Evolutionary conservation across 37 sponge, comb jelly and placozoan species (phyloP).

Genomic region (Agelas oroides): DNA sequence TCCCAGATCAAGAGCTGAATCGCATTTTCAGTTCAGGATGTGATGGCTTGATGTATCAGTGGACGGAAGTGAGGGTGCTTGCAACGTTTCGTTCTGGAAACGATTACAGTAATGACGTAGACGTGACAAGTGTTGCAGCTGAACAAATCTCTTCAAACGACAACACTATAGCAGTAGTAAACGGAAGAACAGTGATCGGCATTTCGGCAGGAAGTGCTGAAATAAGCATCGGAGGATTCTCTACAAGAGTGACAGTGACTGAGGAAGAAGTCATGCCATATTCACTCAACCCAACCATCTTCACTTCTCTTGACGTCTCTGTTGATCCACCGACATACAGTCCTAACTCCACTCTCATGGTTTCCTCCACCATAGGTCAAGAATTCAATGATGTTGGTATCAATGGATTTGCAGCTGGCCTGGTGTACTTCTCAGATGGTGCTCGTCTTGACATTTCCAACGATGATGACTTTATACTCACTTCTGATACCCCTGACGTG

Average conservation of each 20-base stretch:
- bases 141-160: not conserved
- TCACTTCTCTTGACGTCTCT: slow-evolving; percentile 28
- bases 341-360: slow-evolving; percentile 8
- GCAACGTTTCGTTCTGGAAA: slow-evolving; percentile 19
- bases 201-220: not conserved
- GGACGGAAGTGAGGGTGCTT: slow-evolving; percentile 7
- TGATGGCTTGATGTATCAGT: not conserved
- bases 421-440: slow-evolving; percentile 71
- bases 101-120: not conserved
- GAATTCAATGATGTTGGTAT: slow-evolving; percentile 2
- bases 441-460: slow-evolving; percentile 8
- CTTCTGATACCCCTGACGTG: not conserved
- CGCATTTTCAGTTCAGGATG: not conserved
- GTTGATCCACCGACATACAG: slow-evolving; percentile 6
- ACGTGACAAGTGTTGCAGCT: slow-evolving; percentile 8
- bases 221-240: not conserved
- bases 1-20: slow-evolving; percentile 34
- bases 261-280: slow-evolving; percentile 9
- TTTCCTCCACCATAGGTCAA: slow-evolving; percentile 8
- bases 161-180: not conserved
- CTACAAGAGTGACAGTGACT: slow-evolving; percentile 3
- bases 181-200: not conserved
- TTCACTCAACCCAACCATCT: slow-evolving; percentile 25
- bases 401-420: slow-evolving; percentile 40
- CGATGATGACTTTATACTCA: not conserved